Evolutionary conservation across 2,113 vertebrate species (phyloP).

Genomic region (Oncorhynchus kisutch): DNA sequence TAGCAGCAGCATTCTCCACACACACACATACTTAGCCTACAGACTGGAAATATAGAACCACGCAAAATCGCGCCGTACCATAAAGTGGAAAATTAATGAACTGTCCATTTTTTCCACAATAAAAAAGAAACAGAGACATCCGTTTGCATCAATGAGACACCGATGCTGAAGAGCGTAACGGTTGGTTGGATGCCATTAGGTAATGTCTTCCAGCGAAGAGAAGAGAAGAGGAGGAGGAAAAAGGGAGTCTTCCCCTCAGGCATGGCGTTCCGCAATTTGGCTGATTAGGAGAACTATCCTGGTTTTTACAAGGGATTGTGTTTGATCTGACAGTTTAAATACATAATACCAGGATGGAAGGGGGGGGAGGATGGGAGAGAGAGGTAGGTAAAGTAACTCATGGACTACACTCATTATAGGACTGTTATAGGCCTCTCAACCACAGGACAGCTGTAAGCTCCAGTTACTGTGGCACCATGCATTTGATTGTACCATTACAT

Average conservation of each 20-base stretch:
- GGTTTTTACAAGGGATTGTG: conserved; percentile 52
- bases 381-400: neutral
- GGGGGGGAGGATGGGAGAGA: neutral
- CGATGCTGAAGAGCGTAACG: conserved; percentile 7
- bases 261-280: conserved; percentile 55
- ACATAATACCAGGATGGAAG: conserved; percentile 12
- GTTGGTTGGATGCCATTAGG: conserved; percentile 56
- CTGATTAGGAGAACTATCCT: conserved; percentile 64
- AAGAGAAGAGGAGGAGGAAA: neutral
- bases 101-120: neutral
- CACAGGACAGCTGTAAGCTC: conserved; percentile 39
- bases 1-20: neutral
- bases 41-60: neutral
- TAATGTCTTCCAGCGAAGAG: conserved; percentile 58
- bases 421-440: conserved; percentile 25
- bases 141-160: conserved; percentile 33
- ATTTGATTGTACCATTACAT: conserved; percentile 45
- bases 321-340: conserved; percentile 61
- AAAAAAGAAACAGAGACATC: conserved; percentile 2
- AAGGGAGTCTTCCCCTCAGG: conserved; percentile 30
- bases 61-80: neutral
- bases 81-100: neutral
- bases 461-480: conserved; percentile 28
- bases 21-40: too few relatives aligned
- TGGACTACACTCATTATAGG: conserved; percentile 42